Evolutionary conservation across 2,888 invertebrate species (phyloP), one percentile per base, ranked within the genome.

Genomic region (Eudemis profundana): DNA sequence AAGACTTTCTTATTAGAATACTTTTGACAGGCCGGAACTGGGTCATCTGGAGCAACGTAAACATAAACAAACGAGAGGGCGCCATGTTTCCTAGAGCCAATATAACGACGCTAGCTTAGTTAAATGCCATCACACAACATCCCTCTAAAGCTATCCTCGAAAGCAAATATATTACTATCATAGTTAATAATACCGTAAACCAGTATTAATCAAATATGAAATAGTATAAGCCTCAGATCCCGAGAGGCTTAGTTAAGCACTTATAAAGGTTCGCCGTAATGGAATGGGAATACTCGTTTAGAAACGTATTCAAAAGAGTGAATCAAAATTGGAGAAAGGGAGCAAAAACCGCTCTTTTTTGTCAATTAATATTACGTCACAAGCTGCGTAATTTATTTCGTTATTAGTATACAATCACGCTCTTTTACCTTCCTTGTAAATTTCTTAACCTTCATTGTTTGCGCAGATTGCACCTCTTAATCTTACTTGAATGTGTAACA

Each of bases 41-140:
- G 67, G 66, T 56, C 65, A 60, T 21, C 40, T 44, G 49, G 40
- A 65, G 71, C 69, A 68, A 56, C 69, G 81, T 79, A 83, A 85
- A 84, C 82, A 84, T 81, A 84, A 81, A 76, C 71, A 68, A 72
- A 68, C 78, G 75, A 83, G 75, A 66, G 42, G 83, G 83, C 80
- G 82, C 81, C 83, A 74, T 71, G 69, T 77, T 74, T 78, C 78
- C 77, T 73, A 75, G 76, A 75, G 78, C 77, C 76, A 71, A 76
- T 64, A 73, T 75, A 81, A 82, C 78, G 77, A 77, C 64, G 68
- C 69, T 70, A 61, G 73, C 71, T 71, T 75, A 71, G 44, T 66
- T 64, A 67, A 68, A 71, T 70, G 66, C 69, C 60, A 63, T 63
- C 66, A 65, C 70, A 47, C 47, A 17, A 56, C 29, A 57, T 61